Percentiles rank a stretch among this genome's conserved stretches.
Conservation (phyloP, 2,113 vertebrate species). For the Microtus ochrogaster region DNA sequence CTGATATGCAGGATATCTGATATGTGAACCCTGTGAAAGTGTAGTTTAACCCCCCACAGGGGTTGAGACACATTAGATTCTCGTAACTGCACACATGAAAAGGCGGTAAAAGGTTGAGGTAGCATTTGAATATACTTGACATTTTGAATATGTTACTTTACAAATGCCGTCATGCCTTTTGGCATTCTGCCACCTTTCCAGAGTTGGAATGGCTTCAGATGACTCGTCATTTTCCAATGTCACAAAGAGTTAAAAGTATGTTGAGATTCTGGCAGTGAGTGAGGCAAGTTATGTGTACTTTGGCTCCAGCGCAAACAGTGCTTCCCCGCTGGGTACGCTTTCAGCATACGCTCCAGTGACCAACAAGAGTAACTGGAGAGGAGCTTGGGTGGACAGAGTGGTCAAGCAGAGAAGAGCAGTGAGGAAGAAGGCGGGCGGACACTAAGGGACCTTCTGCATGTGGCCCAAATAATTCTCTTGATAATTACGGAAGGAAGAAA, state of each 20-base stretch:
- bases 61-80: slow-evolving; percentile 33
- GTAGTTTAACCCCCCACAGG: neutral
- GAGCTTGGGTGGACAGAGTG: neutral
- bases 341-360: neutral
- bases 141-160: slow-evolving; percentile 63
- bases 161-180: slow-evolving; percentile 24
- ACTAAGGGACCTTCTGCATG: neutral
- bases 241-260: slow-evolving; percentile 47
- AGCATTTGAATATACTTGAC: neutral
- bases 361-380: neutral
- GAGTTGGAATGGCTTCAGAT: slow-evolving; percentile 28
- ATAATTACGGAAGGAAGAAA: neutral
- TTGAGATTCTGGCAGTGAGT: slow-evolving; percentile 22
- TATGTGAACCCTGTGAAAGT: neutral
- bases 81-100: slow-evolving; percentile 21
- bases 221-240: slow-evolving; percentile 16
- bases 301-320: neutral
- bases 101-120: slow-evolving; percentile 38
- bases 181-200: slow-evolving; percentile 21
- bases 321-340: neutral
- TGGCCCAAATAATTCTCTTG: neutral
- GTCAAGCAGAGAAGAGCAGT: neutral
- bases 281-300: neutral
- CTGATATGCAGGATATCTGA: neutral
- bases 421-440: neutral